Evolutionary conservation across 2,888 invertebrate genomes (phyloP).

Genomic region (Mimas tiliae): DNA sequence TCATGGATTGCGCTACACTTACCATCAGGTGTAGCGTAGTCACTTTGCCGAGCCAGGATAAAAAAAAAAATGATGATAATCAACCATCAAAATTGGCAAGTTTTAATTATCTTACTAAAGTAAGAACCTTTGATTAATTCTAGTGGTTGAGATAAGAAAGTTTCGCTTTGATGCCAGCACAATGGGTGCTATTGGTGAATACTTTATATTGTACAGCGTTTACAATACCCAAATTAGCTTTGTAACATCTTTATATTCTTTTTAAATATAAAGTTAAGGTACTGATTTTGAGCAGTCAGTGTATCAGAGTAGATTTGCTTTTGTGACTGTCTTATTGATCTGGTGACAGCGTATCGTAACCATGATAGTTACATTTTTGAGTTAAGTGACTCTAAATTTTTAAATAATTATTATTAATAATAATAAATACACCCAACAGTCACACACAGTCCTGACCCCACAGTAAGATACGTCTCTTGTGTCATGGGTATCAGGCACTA

Average conservation of each 20-base stretch:
- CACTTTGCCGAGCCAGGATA: too few relatives aligned
- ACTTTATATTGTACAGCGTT: background rate
- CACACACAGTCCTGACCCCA: too few relatives aligned
- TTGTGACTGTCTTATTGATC: too few relatives aligned
- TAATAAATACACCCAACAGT: too few relatives aligned
- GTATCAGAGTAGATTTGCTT: background rate
- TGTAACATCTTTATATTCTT: constrained; percentile 3
- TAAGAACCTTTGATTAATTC: constrained; percentile 22
- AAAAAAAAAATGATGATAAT: background rate
- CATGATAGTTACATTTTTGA: too few relatives aligned
- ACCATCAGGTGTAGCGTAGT: too few relatives aligned
- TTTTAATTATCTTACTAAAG: constrained; percentile 17
- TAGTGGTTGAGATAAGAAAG: constrained; percentile 24
- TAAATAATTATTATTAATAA: too few relatives aligned
- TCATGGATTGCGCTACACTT: too few relatives aligned
- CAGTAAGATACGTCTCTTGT: too few relatives aligned
- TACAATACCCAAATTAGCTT: constrained; percentile 21
- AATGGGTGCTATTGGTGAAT: constrained; percentile 19
- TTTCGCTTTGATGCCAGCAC: constrained; percentile 26
- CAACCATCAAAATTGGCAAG: background rate
- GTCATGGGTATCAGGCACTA: too few relatives aligned
- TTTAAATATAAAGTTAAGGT: background rate
- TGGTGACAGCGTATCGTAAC: too few relatives aligned
- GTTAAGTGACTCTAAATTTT: too few relatives aligned
- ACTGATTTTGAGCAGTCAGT: background rate